These are phyloP conservation scores for Parochlus steinenii DNA, from an alignment of 2,888 invertebrate genomes.

Conservation along the genomic window DNA sequence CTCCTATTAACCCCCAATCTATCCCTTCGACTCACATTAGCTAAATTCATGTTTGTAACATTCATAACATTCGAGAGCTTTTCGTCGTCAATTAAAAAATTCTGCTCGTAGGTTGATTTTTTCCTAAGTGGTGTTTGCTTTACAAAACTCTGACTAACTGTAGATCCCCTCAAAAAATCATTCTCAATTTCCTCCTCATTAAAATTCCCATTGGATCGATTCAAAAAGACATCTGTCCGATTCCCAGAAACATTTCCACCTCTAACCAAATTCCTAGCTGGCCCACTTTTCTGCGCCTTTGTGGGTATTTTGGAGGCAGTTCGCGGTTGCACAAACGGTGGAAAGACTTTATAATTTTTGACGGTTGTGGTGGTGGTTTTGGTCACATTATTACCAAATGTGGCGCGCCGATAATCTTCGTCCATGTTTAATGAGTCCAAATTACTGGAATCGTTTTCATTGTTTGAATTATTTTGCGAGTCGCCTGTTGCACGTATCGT, in stretches of 20 bases:
- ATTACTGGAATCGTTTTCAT: constrained; percentile 10
- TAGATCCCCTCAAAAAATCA: constrained; percentile 28
- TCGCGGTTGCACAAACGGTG: constrained; percentile 6
- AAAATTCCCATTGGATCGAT: constrained; percentile 14
- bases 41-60: no score
- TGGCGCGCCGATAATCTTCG: constrained; percentile 27
- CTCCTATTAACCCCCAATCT: neutral
- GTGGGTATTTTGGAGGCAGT: constrained; percentile 9
- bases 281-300: constrained; percentile 4
- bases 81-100: constrained; percentile 4
- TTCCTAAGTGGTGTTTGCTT: constrained; percentile 11
- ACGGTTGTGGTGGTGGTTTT: constrained; percentile 7
- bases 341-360: constrained; percentile 12
- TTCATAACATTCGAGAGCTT: neutral
- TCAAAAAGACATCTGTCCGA: constrained; percentile 12
- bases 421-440: constrained; percentile 4
- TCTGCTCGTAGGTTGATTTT: constrained; percentile 11
- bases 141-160: constrained; percentile 27
- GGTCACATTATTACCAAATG: constrained; percentile 21
- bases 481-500: constrained; percentile 2
- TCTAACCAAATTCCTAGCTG: no score
- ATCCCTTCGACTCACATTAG: no score
- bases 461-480: constrained; percentile 1
- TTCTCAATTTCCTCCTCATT: constrained; percentile 17
- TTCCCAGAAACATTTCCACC: no score